phyloP scores from a whole-genome alignment of 30 jellyfish, hydroid and myxozoan genomes.

The Cassiopea xamachana region DNA sequence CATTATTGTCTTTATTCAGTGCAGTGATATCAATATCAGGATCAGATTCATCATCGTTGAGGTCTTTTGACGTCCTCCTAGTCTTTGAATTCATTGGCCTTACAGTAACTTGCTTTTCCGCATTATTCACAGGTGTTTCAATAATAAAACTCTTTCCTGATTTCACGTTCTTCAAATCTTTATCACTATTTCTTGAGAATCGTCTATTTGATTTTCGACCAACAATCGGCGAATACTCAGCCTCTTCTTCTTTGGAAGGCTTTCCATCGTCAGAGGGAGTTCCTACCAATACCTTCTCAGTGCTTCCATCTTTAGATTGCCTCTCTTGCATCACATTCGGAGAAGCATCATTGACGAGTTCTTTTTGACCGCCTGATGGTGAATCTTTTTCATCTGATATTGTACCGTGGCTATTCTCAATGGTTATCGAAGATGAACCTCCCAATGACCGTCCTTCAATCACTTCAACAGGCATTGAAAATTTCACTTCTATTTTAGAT shows the following conservation, averaged over 20 bases:
- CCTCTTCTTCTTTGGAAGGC: not conserved
- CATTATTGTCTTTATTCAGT: not conserved
- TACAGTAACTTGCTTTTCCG: slow-evolving; percentile 48
- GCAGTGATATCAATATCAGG: slow-evolving; percentile 31
- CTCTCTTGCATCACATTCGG: not conserved
- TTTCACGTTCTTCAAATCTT: slow-evolving; percentile 6
- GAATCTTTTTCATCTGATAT: not conserved
- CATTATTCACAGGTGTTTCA: slow-evolving; percentile 51
- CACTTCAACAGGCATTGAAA: slow-evolving; percentile 45
- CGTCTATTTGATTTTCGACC: slow-evolving; percentile 46
- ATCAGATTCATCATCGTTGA: slow-evolving; percentile 22
- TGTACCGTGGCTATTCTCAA: not conserved
- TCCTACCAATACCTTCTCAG: not conserved
- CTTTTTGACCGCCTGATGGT: not conserved
- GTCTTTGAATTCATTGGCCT: slow-evolving; percentile 9
- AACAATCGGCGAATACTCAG: not conserved
- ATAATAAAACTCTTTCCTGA: slow-evolving; percentile 67
- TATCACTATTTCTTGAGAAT: slow-evolving; percentile 22
- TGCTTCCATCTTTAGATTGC: not conserved
- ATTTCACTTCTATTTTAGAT: slow-evolving; percentile 7
- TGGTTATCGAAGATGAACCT: not conserved
- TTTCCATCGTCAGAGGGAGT: not conserved
- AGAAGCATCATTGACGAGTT: not conserved
- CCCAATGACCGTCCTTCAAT: not conserved
- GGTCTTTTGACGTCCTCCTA: slow-evolving; percentile 11